phyloP scores from a whole-genome alignment of 92 coral and sea anemone species.

The Hydrozoanthus gracilis region DNA sequence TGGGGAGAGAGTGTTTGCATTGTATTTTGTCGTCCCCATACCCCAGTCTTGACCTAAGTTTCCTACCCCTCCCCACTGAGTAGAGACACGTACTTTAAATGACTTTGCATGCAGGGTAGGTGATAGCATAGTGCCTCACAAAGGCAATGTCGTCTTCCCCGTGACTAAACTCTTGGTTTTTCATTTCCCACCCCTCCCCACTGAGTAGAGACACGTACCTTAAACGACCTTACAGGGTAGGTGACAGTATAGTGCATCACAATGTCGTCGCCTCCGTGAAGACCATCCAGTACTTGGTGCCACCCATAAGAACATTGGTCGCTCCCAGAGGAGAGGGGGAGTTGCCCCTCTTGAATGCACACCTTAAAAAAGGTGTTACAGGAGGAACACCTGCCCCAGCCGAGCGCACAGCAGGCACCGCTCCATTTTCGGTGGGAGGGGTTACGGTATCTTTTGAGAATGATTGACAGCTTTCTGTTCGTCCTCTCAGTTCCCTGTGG shows the following conservation, averaged over 20 bases:
- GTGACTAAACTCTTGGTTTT: not conserved
- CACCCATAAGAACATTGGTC: constrained; percentile 28
- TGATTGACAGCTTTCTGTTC: constrained; percentile 7
- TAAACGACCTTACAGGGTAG: constrained; percentile 30
- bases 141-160: not conserved
- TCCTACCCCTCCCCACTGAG: not conserved
- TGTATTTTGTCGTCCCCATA: too few relatives aligned
- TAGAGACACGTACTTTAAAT: constrained; percentile 9
- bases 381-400: constrained; percentile 35
- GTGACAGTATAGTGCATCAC: constrained; percentile 25
- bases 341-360: constrained; percentile 28
- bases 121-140: not conserved
- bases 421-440: constrained; percentile 48
- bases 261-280: constrained; percentile 39
- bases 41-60: too few relatives aligned
- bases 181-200: not conserved
- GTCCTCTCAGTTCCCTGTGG: constrained; percentile 3
- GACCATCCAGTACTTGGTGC: constrained; percentile 6
- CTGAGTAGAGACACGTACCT: constrained; percentile 4
- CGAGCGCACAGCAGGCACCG: constrained; percentile 35
- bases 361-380: constrained; percentile 53
- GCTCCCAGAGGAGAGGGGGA: constrained; percentile 8
- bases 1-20: too few relatives aligned
- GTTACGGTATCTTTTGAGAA: constrained; percentile 25
- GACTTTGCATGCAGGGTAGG: not conserved